Percentiles rank a stretch among this genome's conserved stretches.
Evolutionary conservation across 2,888 invertebrate genomes (phyloP).

Genomic region (Barypeithes pellucidus): DNA sequence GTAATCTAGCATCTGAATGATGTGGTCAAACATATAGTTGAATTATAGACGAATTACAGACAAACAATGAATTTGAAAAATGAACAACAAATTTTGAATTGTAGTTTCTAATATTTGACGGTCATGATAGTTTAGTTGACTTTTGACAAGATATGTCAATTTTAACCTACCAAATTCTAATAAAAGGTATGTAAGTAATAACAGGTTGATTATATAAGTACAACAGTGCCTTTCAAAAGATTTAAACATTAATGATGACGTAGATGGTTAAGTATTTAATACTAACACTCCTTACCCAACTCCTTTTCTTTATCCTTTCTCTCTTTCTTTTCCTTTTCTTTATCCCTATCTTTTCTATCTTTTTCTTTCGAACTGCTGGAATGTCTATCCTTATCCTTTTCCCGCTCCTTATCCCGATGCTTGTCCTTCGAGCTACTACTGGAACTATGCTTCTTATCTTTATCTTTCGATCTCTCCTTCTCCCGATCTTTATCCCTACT

Average conservation of each 20-base stretch:
- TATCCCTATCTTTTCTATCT: slow-evolving; percentile 70
- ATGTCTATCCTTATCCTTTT: slow-evolving; percentile 58
- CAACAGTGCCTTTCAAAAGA: no score
- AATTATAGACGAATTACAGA: slow-evolving; percentile 5
- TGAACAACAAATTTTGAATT: slow-evolving; percentile 39
- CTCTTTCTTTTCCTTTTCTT: slow-evolving; percentile 64
- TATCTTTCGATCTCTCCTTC: slow-evolving; percentile 65
- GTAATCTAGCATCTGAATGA: neutral
- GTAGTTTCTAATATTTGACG: slow-evolving; percentile 12
- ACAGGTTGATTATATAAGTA: no score
- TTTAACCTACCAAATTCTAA: no score
- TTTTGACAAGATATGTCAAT: neutral
- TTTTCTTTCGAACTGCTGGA: slow-evolving; percentile 73
- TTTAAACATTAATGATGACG: no score
- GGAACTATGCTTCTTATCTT: slow-evolving; percentile 67
- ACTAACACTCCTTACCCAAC: no score
- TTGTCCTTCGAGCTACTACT: slow-evolving; percentile 67
- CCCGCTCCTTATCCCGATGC: slow-evolving; percentile 62
- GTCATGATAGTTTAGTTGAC: slow-evolving; percentile 30
- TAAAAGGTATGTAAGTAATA: no score
- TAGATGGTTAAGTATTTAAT: no score
- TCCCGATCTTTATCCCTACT: slow-evolving; percentile 65
- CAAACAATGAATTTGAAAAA: slow-evolving; percentile 20
- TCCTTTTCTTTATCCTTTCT: slow-evolving; percentile 59
- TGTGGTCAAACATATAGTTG: neutral